phyloP scores from a whole-genome alignment of 2,797 vertebrate species.

The Cossypha niveicapilla region DNA sequence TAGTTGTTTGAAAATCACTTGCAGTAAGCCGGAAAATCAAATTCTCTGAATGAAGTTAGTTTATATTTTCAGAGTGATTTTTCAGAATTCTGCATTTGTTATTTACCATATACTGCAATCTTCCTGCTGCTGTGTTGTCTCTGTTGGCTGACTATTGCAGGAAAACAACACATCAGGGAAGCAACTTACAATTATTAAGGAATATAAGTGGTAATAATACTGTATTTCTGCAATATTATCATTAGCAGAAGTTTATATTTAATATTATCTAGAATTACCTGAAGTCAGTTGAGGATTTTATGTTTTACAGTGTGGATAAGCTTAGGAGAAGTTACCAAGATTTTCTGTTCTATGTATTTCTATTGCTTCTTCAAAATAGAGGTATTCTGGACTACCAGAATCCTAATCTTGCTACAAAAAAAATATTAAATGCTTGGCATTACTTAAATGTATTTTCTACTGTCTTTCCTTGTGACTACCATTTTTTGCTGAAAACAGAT shows the following conservation, averaged over 20 bases:
- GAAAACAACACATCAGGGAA: background rate
- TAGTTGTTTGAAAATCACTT: background rate
- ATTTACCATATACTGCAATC: background rate
- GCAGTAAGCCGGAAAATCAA: background rate
- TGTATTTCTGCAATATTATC: background rate
- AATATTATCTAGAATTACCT: background rate
- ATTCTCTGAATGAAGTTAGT: background rate
- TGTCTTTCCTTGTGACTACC: background rate
- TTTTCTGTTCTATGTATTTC: background rate
- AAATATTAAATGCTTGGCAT: background rate
- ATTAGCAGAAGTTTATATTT: background rate
- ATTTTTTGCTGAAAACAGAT: background rate
- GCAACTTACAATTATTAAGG: background rate
- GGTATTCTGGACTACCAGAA: background rate
- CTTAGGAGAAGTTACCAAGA: background rate
- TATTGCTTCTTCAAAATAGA: background rate
- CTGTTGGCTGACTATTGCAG: background rate
- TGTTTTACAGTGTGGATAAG: background rate
- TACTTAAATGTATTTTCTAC: background rate
- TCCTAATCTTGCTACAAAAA: background rate
- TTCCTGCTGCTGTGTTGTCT: background rate
- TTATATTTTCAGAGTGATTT: background rate
- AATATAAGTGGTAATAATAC: background rate
- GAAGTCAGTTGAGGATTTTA: background rate
- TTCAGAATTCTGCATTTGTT: background rate